Conservation (phyloP, 2,113 vertebrate species). For the Noturus placidus region DNA sequence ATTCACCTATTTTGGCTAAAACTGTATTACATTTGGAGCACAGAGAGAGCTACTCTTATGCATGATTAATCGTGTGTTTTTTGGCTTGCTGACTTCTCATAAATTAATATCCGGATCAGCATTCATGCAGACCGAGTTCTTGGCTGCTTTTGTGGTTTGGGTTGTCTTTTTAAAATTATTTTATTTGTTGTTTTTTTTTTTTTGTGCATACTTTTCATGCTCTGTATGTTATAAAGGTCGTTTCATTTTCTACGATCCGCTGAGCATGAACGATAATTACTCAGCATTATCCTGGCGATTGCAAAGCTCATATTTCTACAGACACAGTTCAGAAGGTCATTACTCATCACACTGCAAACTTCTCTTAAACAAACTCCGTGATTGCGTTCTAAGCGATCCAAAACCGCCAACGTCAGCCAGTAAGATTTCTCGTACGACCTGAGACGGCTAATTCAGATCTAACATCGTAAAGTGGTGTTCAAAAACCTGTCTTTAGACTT, state of each 20-base stretch:
- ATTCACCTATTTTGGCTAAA: slow-evolving; percentile 11
- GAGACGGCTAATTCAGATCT: neutral
- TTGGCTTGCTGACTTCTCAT: slow-evolving; percentile 18
- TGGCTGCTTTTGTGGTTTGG: neutral
- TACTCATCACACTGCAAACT: neutral
- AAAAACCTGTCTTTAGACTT: neutral
- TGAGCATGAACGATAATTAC: slow-evolving; percentile 7
- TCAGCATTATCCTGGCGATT: neutral
- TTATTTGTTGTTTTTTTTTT: slow-evolving; percentile 5
- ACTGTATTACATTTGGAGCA: slow-evolving; percentile 30
- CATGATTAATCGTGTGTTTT: slow-evolving; percentile 17
- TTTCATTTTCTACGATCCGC: neutral
- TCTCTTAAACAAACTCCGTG: neutral
- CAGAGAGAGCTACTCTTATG: neutral
- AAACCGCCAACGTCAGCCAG: neutral
- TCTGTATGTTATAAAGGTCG: neutral
- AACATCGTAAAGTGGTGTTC: neutral
- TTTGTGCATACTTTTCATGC: slow-evolving; percentile 13
- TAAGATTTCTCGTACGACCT: neutral
- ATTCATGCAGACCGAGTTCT: slow-evolving; percentile 24
- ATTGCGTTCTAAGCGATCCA: neutral
- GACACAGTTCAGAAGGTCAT: neutral
- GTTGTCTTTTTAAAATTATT: no score
- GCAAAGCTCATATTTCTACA: neutral
- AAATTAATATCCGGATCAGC: neutral